Evolutionary conservation across 2,888 invertebrate species (phyloP), one percentile per base, ranked within the genome.

Genomic region (Imbricaverruca yamaguchii): DNA sequence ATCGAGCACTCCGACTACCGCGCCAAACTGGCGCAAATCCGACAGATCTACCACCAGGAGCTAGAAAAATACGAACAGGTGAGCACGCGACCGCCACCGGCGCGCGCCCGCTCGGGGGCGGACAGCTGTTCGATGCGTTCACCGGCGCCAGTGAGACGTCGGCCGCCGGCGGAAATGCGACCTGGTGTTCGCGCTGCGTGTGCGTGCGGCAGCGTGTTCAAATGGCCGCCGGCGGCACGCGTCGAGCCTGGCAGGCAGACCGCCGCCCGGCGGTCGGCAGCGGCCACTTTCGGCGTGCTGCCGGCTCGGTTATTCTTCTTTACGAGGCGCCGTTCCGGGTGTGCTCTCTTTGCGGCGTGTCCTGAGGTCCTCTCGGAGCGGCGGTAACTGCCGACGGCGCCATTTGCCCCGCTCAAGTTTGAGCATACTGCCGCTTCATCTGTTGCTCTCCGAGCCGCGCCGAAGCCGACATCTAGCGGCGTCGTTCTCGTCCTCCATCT

Each of bases 1-100:
- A 97, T 97, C 87, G 99, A 99, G 89, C 98, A 99, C 89, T 97
- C 98, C 83, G 99, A 99, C 89, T 99, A 99, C 90, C 92, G 98
- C 86, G 97, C 97, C 85, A 99, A 99, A 89, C 91, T 99, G 86
- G 95, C 97, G 21, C 98, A 99, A 90, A 99, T 99, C 88, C 91
- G 99, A 83, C 96, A 96, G 89, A 98, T 99, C 86, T 99, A 99
- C 89, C 98, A 98, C 89, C 96, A 97, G 89, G 99, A 99, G 89
- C 89, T 99, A 86, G 97, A 98, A 89, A 99, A 99, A 91, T 99
- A 99, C 87, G 98, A 99, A 90, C 98, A 98, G 90, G 92, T 92
- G 84, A 85, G 87, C 15, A 59, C 59, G 11, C 59, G 39, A 39
- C 39, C 39, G 39, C 39, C 39, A 4, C 39, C 39, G 39, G 39